A percentile compares a stretch with the other conserved stretches of the same genome.
These are phyloP conservation scores for Actinemys pallida DNA, from an alignment of 2,113 vertebrate genomes.

Conservation along the genomic window DNA sequence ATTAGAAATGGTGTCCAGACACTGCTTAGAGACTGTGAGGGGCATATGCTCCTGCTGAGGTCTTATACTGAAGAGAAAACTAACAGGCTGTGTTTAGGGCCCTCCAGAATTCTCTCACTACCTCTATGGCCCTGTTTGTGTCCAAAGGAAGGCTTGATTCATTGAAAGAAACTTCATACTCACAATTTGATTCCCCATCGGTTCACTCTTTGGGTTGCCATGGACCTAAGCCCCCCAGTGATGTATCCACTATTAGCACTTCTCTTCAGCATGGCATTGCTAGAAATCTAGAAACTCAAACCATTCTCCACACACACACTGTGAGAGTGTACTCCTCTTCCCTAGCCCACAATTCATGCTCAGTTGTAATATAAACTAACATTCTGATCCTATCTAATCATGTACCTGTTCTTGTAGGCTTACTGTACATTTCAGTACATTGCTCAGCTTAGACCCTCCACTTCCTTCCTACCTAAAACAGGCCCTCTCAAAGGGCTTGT, in stretches of 20 bases:
- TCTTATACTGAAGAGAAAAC: no score
- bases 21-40: neutral
- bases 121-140: rapidly evolving
- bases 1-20: neutral
- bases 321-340: no score
- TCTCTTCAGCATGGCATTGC: no score
- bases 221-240: no score
- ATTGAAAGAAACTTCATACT: neutral
- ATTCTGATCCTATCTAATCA: no score
- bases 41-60: neutral
- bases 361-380: no score
- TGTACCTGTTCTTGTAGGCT: no score
- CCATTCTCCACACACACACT: no score
- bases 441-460: neutral
- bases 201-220: no score
- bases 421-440: neutral
- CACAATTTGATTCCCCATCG: neutral
- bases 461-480: neutral
- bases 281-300: no score
- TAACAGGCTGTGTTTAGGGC: neutral
- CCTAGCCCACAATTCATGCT: no score
- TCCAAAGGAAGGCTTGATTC: neutral
- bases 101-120: rapidly evolving
- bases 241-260: no score
- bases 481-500: neutral